Conservation (phyloP, 2,113 vertebrate genomes). For the Corvus hawaiiensis region DNA sequence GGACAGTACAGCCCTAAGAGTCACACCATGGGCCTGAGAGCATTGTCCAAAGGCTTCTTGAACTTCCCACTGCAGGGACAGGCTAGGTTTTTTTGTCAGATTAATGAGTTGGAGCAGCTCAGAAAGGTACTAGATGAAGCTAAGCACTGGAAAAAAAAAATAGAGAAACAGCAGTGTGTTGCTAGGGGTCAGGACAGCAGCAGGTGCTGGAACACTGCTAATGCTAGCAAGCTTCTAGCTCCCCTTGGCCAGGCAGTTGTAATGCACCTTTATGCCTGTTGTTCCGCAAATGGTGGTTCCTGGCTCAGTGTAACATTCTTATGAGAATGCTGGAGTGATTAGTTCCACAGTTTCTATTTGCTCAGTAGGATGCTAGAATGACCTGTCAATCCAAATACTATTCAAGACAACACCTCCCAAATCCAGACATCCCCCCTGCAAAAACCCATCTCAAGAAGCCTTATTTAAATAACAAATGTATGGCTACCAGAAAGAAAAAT, state of each 20-base stretch:
- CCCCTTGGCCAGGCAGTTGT: accelerated
- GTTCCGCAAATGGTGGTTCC: neutral
- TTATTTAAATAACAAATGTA: neutral
- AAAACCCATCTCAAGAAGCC: neutral
- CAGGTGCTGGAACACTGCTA: neutral
- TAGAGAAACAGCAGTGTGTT: neutral
- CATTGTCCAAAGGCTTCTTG: neutral
- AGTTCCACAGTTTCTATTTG: neutral
- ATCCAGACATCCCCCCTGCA: neutral
- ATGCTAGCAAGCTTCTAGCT: neutral
- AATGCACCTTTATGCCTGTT: neutral
- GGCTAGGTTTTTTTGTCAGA: neutral
- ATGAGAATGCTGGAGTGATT: neutral
- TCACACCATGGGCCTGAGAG: neutral
- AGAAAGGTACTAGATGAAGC: neutral
- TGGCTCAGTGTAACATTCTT: neutral
- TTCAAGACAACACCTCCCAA: neutral
- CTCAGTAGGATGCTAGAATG: neutral
- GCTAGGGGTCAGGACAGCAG: neutral
- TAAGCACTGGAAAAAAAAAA: neutral
- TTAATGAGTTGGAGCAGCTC: neutral
- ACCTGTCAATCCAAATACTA: neutral
- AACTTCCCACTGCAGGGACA: neutral
- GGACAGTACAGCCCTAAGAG: neutral
- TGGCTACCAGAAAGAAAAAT: neutral